Base-by-base conservation (phyloP, 2,113 vertebrate species). In the Tachysurus vachellii region DNA sequence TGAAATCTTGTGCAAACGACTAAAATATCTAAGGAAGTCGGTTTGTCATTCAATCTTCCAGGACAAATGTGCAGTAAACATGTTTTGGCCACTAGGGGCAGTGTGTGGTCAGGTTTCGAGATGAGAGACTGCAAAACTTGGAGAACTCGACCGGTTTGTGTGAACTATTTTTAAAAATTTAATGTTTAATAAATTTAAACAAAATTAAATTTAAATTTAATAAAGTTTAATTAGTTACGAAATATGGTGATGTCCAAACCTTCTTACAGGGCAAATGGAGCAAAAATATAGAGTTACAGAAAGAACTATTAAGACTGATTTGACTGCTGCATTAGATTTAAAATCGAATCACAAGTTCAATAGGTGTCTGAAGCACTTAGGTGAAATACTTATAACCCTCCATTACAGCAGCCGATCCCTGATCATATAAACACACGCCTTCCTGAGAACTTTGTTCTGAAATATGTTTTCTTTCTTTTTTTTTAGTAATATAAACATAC, bases 41-140 rank as follows among this genome's bases (percentile, higher is more conserved):
- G 44, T 75, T 79, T 53, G 12, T 4, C 75, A 53, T 50, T 53
- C 26, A 3, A n/a, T 0, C 4, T 44, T 0, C 7, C 53, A 59
- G 31, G 19, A 26, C 7, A 42, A 31, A 80, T 23, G 50, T 90
- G 91, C 64, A 89, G 76, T 89, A 54, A 81, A 9, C 5, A 61
- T 3, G 21, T 44, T 61, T 56, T 59, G 62, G 91, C 90, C 91
- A 91, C 88, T 81, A 86, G 89, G 80, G 89, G 90, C 80, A 70
- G 85, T 85, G 47, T 85, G 81, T 16, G 84, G 87, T 90, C 82
- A 88, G 31, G 59, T 47, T 87, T 86, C 16, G 3, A 59, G 16
- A 28, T 36, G 36, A n/a, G 10, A 61, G 42, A 85, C 19, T n/a
- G 56, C 54, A 66, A 53, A 53, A 50, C 47, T 50, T 14, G 2